phyloP scores from a whole-genome alignment of 2,113 vertebrate species.

The Stegastes partitus region DNA sequence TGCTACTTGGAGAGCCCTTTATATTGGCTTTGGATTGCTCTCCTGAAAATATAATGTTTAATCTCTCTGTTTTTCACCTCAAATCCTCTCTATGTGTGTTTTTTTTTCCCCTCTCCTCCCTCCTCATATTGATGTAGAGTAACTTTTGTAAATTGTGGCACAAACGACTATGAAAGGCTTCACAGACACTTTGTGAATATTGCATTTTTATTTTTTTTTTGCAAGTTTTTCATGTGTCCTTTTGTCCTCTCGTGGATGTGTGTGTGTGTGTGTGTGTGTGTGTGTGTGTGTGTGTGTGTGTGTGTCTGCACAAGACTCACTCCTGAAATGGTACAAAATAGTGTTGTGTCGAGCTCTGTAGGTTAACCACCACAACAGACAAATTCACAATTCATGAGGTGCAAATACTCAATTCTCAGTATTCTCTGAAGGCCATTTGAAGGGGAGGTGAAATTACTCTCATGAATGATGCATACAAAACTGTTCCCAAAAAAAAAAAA shows the following conservation, averaged over 20 bases:
- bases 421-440: slow-evolving; percentile 61
- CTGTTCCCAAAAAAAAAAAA: slow-evolving; percentile 46
- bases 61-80: slow-evolving; percentile 47
- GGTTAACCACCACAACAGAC: slow-evolving; percentile 34
- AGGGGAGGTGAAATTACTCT: slow-evolving; percentile 48
- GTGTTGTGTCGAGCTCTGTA: slow-evolving; percentile 25
- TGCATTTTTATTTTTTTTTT: slow-evolving; percentile 14
- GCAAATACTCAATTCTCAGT: slow-evolving; percentile 43
- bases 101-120: not conserved
- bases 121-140: slow-evolving; percentile 7
- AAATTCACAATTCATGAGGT: slow-evolving; percentile 63
- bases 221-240: not conserved
- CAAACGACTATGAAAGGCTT: slow-evolving; percentile 38
- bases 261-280: not conserved
- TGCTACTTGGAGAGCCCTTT: slow-evolving; percentile 57
- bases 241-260: slow-evolving; percentile 13
- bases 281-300: not conserved
- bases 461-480: slow-evolving; percentile 61
- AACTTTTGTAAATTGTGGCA: slow-evolving; percentile 20
- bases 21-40: slow-evolving; percentile 43
- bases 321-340: slow-evolving; percentile 27
- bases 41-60: slow-evolving; percentile 34
- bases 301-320: not conserved
- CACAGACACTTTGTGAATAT: slow-evolving; percentile 24
- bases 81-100: slow-evolving; percentile 5